Percentiles rank a stretch among this genome's conserved stretches.
phyloP scores from a whole-genome alignment of 2,888 invertebrate genomes.

The Ornithoptera priamus region DNA sequence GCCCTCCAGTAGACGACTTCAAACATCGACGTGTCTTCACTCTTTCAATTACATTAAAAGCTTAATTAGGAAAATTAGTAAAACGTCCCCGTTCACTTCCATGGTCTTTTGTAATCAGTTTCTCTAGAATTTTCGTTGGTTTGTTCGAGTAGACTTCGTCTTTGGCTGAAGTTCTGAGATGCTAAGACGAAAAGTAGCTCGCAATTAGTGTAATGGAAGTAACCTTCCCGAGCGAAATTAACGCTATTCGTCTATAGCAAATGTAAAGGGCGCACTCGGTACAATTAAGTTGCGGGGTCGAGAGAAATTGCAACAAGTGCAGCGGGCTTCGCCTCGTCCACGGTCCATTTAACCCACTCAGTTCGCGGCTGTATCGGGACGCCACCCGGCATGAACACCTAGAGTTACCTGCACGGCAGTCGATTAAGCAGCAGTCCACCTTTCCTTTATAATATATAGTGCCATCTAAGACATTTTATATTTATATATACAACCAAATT shows the following conservation, averaged over 20 bases:
- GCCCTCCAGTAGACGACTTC: constrained; percentile 44
- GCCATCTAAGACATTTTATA: neutral
- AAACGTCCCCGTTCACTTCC: constrained; percentile 68
- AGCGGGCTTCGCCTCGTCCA: constrained; percentile 60
- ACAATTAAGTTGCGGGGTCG: constrained; percentile 69
- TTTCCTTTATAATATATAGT: neutral
- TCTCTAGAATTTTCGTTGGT: constrained; percentile 66
- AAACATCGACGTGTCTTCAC: constrained; percentile 68
- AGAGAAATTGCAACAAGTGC: constrained; percentile 77
- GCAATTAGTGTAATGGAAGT: constrained; percentile 79
- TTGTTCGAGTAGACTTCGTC: constrained; percentile 64
- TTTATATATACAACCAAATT: too few relatives aligned
- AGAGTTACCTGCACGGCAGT: constrained; percentile 41
- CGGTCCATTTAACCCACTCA: constrained; percentile 74
- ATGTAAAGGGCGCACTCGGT: constrained; percentile 63
- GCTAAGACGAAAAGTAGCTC: constrained; percentile 74
- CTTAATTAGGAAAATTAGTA: constrained; percentile 77
- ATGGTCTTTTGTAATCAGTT: constrained; percentile 69
- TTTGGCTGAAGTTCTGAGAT: constrained; percentile 68
- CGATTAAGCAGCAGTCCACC: constrained; percentile 29
- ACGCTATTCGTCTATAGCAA: constrained; percentile 69
- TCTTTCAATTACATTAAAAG: constrained; percentile 77
- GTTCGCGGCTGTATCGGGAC: constrained; percentile 55
- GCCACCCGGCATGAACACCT: constrained; percentile 50
- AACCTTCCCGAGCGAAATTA: constrained; percentile 69